A percentile compares a stretch with the other conserved stretches of the same genome.
Conservation (phyloP, 2,888 invertebrate genomes). For the Leuctra nigra region DNA sequence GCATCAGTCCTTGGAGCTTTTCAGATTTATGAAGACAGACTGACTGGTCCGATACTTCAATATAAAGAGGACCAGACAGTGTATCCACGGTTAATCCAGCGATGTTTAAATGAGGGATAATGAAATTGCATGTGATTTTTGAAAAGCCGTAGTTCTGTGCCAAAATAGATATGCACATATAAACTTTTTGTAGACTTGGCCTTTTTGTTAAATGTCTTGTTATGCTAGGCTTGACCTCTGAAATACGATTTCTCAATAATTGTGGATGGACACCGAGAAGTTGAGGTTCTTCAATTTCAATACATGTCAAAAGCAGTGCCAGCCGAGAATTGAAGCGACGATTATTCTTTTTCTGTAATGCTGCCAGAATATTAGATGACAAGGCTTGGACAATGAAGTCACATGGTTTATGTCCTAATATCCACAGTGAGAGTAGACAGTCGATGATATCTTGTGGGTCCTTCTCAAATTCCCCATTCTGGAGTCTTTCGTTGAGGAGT, state of each 20-base stretch:
- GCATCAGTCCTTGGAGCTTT: constrained; percentile 40
- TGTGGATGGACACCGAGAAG: constrained; percentile 31
- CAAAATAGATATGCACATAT: too few relatives aligned
- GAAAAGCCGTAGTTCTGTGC: constrained; percentile 25
- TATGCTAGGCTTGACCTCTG: background rate
- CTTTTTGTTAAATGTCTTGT: constrained; percentile 32
- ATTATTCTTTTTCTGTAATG: constrained; percentile 19
- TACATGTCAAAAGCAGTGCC: constrained; percentile 39
- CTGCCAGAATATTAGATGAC: background rate
- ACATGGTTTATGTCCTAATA: constrained; percentile 37
- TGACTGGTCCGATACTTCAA: constrained; percentile 42
- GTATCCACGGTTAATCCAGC: constrained; percentile 7
- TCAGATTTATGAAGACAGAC: constrained; percentile 39
- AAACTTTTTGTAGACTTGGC: constrained; percentile 35
- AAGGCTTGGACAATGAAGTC: constrained; percentile 25
- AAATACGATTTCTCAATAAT: background rate
- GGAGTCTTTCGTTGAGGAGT: background rate
- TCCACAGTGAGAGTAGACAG: constrained; percentile 41
- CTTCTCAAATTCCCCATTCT: constrained; percentile 32
- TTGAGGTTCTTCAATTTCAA: constrained; percentile 38
- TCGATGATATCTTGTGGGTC: constrained; percentile 36
- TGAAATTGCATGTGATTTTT: background rate
- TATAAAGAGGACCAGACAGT: constrained; percentile 32
- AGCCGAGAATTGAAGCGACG: constrained; percentile 34
- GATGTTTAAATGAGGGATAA: constrained; percentile 21